Conservation (phyloP, 2,888 invertebrate genomes). For the Aethes cnicana region DNA sequence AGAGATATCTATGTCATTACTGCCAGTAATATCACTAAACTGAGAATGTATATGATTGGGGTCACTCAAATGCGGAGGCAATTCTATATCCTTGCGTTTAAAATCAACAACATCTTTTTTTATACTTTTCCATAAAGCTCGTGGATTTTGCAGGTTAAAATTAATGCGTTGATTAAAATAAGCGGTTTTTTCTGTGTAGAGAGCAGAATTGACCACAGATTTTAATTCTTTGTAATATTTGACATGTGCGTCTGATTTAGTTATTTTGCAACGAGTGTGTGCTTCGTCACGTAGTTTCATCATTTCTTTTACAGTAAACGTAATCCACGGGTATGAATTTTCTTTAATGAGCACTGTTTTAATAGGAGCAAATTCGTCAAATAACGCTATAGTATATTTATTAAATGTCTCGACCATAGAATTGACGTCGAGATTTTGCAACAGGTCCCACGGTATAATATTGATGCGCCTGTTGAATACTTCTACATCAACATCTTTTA, state of each 20-base stretch:
- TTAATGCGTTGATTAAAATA: constrained; percentile 27
- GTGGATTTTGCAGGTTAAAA: constrained; percentile 11
- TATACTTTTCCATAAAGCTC: constrained; percentile 29
- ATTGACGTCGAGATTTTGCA: background rate
- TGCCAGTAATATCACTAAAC: constrained; percentile 26
- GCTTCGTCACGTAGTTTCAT: constrained; percentile 6
- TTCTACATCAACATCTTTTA: background rate
- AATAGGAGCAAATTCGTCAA: background rate
- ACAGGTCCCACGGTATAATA: background rate
- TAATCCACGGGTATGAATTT: too few relatives aligned
- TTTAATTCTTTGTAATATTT: constrained; percentile 15
- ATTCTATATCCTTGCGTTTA: background rate
- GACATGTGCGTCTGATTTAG: background rate
- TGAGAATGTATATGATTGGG: constrained; percentile 22
- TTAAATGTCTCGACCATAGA: background rate
- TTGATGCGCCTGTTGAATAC: too few relatives aligned
- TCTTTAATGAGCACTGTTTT: background rate
- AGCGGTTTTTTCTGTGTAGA: too few relatives aligned
- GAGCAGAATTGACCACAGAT: too few relatives aligned
- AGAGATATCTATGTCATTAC: too few relatives aligned
- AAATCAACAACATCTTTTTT: constrained; percentile 4
- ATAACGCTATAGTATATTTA: background rate
- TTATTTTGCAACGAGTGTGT: background rate
- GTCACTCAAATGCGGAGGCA: constrained; percentile 22
- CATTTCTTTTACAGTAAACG: background rate